Base-by-base conservation (phyloP, 2,888 invertebrate genomes). In the Polyploca ridens region DNA sequence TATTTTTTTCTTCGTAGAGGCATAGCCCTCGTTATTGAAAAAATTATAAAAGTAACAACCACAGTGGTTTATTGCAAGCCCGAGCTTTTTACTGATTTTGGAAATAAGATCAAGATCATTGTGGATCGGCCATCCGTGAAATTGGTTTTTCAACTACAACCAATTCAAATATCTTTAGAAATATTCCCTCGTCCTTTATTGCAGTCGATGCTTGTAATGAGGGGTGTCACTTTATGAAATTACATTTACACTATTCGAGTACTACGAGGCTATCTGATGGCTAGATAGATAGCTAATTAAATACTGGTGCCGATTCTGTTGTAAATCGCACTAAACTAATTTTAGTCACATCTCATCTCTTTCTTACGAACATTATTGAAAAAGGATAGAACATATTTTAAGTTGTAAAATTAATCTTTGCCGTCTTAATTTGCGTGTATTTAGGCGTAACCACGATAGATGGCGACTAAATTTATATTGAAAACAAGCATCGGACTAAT, bases 131-230 rank as follows among this genome's bases (percentile, higher is more conserved):
- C 64, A 41, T 19, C 54, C 64, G 64, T 64, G 57, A 61, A 64
- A 64, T 64, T 54, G 41, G 60, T 64, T 61, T 63, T 27, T 60
- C 59, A 38, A 60, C 59, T 60, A 35, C 33, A 60, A 35, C 59
- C 35, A 38, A 64, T 60, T 60, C 60, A 60, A 64, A 64, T 64
- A 60, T 64, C 60, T 35, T 60, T 60, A 19, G 59, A 58, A 58
- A 64, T 33, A 58, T 35, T 58, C 33, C 54, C 54, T n/a, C 54
- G 54, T 33, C 33, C 33, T 58, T 58, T 33, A 58, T 58, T 54
- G 54, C 19, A 14, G 19, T 54, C 54, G 54, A 54, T 54, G 54
- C 54, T 54, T 54, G 19, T 54, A 19, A 54, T 19, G n/a, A 54
- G 54, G 54, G 54, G 5, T 54, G 54, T 16, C 54, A 54, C 19